phyloP scores from a whole-genome alignment of 37 sponge, comb jelly and placozoan species.

The Spongilla lacustris region DNA sequence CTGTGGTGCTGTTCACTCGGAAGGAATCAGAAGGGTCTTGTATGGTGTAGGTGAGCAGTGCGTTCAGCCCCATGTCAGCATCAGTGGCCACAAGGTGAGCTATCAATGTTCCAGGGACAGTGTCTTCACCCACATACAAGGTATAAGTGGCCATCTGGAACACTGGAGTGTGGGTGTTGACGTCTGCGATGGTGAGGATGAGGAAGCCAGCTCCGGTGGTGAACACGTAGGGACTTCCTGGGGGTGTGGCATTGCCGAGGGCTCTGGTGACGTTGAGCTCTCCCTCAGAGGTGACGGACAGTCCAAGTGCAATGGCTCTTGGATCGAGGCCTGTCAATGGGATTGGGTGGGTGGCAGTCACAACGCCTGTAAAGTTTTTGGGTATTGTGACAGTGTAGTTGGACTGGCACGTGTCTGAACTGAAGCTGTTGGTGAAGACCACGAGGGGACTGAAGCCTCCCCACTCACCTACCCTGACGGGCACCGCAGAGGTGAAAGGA shows the following conservation, averaged over 20 bases:
- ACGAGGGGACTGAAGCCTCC: constrained; percentile 37
- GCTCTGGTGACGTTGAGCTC: constrained; percentile 9
- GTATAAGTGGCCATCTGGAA: constrained; percentile 12
- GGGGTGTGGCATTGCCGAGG: constrained; percentile 15
- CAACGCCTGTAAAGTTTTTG: not conserved
- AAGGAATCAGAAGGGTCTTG: constrained; percentile 12
- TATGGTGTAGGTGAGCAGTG: constrained; percentile 40
- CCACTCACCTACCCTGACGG: constrained; percentile 13
- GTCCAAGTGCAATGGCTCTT: constrained; percentile 13
- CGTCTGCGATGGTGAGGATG: constrained; percentile 45
- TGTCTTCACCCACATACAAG: constrained; percentile 43
- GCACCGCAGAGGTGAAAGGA: not conserved
- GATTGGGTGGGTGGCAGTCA: not conserved
- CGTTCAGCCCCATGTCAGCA: constrained; percentile 59
- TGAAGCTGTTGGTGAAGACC: constrained; percentile 25
- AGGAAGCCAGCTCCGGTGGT: constrained; percentile 26
- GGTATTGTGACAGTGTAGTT: not conserved
- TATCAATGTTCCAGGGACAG: constrained; percentile 25
- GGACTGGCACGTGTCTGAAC: constrained; percentile 39
- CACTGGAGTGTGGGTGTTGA: constrained; percentile 73
- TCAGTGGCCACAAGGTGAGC: constrained; percentile 57
- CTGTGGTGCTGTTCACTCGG: constrained; percentile 37
- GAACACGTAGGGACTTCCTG: constrained; percentile 15
- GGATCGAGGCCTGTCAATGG: constrained; percentile 25
- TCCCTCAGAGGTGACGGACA: constrained; percentile 40